Evolutionary conservation across 2,797 vertebrate genomes (phyloP), one percentile per base, ranked within the genome.

Genomic region (Diplodus sargus): DNA sequence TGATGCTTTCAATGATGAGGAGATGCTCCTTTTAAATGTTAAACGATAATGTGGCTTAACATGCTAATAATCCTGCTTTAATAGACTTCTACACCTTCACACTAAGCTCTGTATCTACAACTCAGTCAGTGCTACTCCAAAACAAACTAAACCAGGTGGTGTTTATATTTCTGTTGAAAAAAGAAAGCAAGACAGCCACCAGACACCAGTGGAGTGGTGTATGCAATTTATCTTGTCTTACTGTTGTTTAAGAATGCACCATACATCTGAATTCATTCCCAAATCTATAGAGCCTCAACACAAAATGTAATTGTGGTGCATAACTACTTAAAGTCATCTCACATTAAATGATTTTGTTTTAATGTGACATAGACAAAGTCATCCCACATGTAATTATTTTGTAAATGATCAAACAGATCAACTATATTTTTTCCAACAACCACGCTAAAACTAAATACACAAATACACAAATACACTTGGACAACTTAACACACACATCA

Each of bases 21-120:
- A 69, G 69, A 76, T 5, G 8, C 60, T 61, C 39, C 61, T 72
- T 82, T 85, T 72, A 78, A 70, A 84, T 39, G 76, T 73, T 57
- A 63, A 72, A 70, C 23, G 71, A 52, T 73, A 20, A 65, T 80
- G 65, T 83, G 70, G 30, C 59, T 65, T 65, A 59, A 81, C 62
- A 79, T 51, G 42, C 67, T 42, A 30, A 15, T 42, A 61, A 73
- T 57, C 59, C 68, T 39, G 56, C 53, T 28, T 51, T 67, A n/a
- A 54, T 9, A 73, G 48, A 79, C 39, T 58, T 6, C 3, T 64
- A 59, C 60, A 47, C 49, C 58, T 56, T 63, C 39, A 76, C 30
- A 4, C 57, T 64, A 25, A 76, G 48, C 43, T 54, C 28, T 15
- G 34, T 70, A 60, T 79, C 67, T 56, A 75, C 48, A 70, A 12